Evolutionary conservation across 2,113 vertebrate genomes (phyloP), one percentile per base, ranked within the genome.

Genomic region (Ceyx melanurus): DNA sequence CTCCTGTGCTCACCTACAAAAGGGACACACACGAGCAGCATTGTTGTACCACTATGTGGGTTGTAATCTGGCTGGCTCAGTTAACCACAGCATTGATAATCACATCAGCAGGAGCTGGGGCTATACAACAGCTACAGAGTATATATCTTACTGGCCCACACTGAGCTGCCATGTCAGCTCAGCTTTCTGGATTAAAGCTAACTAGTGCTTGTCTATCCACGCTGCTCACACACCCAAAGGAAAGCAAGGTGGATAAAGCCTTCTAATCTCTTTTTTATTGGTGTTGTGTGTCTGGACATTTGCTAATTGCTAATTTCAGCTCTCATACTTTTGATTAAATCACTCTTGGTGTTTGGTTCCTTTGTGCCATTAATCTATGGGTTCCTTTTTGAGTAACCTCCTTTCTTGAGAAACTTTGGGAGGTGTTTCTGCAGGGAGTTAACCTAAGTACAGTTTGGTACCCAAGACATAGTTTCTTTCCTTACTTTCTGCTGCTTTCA

Each of bases 21-120:
- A 1, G n/a, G 42, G 33, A 73, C 17, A n/a, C n/a, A 53, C 19
- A 37, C 48, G 57, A 77, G 57, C 61, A 78, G 40, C 62, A 60
- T 0, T 19, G 35, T 2, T 13, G 58, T 60, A 25, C 20, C 45
- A 43, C 13, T 15, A 1, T 5, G 61, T 45, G 37, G 57, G 66
- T 35, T 72, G 60, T 40, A 43, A 68, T 53, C 76, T 70, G 73
- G 50, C n/a, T 40, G 56, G 29, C 48, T 58, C 45, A 57, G 25
- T 46, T 48, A 65, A 37, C 54, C 51, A n/a, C 70, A 53, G 54
- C 1, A 0, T 5, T 48, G 64, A 45, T 53, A 80, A 73, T 9
- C 1, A 0, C 9, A 29, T 4, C 51, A 62, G 48, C 31, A 78
- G 81, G 3, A 3, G 2, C 40, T 0, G 1, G 42, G 48, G 26